Evolutionary conservation across 2,888 invertebrate species (phyloP).

Genomic region (Invenusta paracnida): DNA sequence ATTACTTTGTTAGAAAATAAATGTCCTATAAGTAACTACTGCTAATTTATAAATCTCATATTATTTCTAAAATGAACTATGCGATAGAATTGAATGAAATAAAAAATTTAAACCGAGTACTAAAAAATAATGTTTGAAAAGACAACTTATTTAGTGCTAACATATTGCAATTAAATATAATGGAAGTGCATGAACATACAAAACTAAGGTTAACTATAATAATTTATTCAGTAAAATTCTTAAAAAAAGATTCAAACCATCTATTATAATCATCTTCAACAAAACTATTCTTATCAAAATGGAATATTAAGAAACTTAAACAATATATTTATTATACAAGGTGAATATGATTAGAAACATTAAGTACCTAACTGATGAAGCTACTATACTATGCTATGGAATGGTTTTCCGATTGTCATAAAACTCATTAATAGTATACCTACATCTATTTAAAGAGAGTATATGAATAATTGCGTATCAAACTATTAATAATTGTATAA

Average conservation of each 20-base stretch:
- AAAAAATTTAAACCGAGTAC: not conserved
- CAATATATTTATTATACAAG: no score
- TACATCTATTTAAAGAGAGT: no score
- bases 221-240: not conserved
- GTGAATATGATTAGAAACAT: no score
- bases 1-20: not conserved
- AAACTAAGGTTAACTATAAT: not conserved
- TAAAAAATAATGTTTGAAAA: not conserved
- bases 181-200: not conserved
- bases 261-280: no score
- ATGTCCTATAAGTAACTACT: not conserved
- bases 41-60: not conserved
- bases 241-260: not conserved
- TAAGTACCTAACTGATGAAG: no score
- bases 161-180: not conserved
- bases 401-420: no score
- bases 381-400: no score
- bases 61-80: not conserved
- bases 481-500: no score
- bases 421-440: no score
- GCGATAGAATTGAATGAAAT: not conserved
- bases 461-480: no score
- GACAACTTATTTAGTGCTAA: not conserved
- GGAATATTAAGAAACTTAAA: no score
- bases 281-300: no score